These are phyloP conservation scores for Orius insidiosus DNA, from an alignment of 1,140 invertebrate genomes.

Conservation along the genomic window DNA sequence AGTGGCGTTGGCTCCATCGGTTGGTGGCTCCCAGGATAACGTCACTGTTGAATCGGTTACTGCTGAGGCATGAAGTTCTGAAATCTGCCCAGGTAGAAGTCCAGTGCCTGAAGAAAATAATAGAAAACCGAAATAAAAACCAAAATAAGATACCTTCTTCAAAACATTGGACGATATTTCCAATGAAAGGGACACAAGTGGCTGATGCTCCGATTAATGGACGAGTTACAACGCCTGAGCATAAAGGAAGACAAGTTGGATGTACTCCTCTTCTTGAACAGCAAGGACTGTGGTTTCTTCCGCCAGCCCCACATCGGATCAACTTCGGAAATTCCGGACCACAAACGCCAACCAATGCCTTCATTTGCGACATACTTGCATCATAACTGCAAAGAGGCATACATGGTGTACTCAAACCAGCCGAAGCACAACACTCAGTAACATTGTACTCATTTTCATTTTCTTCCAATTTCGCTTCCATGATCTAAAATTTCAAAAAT, in stretches of 20 bases:
- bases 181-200: constrained; percentile 56
- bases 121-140: no score
- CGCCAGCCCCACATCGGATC: constrained; percentile 27
- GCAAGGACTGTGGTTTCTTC: constrained; percentile 47
- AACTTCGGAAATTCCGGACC: constrained; percentile 44
- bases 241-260: constrained; percentile 47
- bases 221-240: constrained; percentile 43
- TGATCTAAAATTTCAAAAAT: no score
- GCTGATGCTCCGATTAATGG: constrained; percentile 32
- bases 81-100: constrained; percentile 50
- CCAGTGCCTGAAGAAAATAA: constrained; percentile 38
- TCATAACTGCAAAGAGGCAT: constrained; percentile 66
- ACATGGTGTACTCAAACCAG: constrained; percentile 48
- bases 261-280: constrained; percentile 55
- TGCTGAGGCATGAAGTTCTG: constrained; percentile 48
- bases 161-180: constrained; percentile 68
- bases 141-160: constrained; percentile 47
- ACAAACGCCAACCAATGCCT: constrained; percentile 45
- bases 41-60: constrained; percentile 41
- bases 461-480: constrained; percentile 36
- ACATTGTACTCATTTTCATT: constrained; percentile 43
- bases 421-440: constrained; percentile 54
- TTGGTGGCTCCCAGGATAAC: constrained; percentile 48
- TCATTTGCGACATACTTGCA: constrained; percentile 57
- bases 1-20: constrained; percentile 40